Evolutionary conservation across 2,888 invertebrate genomes (phyloP), one percentile per base, ranked within the genome.

Genomic region (Sphaerophoria rueppellii): DNA sequence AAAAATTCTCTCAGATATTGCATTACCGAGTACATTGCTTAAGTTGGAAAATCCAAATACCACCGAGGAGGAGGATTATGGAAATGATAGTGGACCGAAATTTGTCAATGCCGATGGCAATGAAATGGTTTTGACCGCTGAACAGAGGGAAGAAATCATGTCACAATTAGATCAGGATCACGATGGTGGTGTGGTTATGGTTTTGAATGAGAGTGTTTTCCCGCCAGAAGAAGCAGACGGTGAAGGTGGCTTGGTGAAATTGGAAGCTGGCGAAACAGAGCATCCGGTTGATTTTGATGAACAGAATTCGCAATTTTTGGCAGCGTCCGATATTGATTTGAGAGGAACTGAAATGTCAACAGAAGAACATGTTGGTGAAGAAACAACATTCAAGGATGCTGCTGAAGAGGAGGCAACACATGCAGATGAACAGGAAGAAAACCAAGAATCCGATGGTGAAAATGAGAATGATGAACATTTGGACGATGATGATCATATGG

Each of bases 21-120:
- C 90, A 77, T 88, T 92, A 85, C 90, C 91, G 14, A 89, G 89
- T 54, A 87, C 89, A 6, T 67, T 89, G 9, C 71, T 89, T 7
- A 88, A 88, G 61, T 65, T 88, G 0, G 88, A 88, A 35, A 78
- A 78, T 6, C 48, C 58, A 16, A 35, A 32, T 16, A 7, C 61
- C 12, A 6, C 75, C 0, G 14, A 60, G 16, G 78, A 77, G 7
- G 83, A 80, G 7, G 78, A 71, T 2, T 75, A 71, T 34, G 72
- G 57, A 1, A 83, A 70, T 9, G 75, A 82, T 6, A 79, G 61
- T 34, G 91, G 90, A 58, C 91, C 92, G 24, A 92, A 93, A 58
- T 92, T 94, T 80, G 91, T 93, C 12, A 92, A 93, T 77, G 92
- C 91, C 87, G 92, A 93, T 77, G 93, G 92, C n/a, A 91, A 90